Percentiles rank a stretch among this genome's conserved stretches.
Conservation (phyloP, 2,113 vertebrate genomes). For the Heptranchias perlo region DNA sequence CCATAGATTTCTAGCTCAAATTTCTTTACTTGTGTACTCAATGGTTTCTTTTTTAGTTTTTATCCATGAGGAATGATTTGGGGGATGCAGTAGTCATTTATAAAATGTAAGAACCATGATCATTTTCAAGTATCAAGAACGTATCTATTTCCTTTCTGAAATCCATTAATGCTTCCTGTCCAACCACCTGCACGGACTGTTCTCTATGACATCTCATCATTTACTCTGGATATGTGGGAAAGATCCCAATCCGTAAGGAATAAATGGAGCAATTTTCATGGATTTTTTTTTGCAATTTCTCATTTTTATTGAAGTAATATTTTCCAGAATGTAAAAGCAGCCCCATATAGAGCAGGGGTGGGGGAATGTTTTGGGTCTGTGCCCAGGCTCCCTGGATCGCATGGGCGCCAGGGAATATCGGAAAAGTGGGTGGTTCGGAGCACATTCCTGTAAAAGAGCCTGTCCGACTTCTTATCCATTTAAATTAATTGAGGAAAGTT, state of each 20-base stretch:
- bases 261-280: background rate
- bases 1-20: background rate
- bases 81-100: background rate
- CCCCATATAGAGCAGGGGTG: no score
- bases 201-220: background rate
- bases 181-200: background rate
- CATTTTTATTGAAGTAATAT: background rate
- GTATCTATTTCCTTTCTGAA: background rate
- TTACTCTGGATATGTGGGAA: background rate
- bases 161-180: background rate
- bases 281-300: background rate
- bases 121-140: background rate
- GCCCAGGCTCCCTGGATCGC: no score
- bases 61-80: background rate
- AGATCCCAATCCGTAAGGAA: background rate
- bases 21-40: background rate
- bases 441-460: no score
- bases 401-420: background rate
- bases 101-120: background rate
- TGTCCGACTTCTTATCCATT: no score
- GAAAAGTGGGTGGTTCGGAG: no score
- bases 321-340: no score
- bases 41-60: background rate
- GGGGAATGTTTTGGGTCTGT: no score
- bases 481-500: no score